Evolutionary conservation across 2,113 vertebrate genomes (phyloP), one percentile per base, ranked within the genome.

Genomic region (Salminus brasiliensis): DNA sequence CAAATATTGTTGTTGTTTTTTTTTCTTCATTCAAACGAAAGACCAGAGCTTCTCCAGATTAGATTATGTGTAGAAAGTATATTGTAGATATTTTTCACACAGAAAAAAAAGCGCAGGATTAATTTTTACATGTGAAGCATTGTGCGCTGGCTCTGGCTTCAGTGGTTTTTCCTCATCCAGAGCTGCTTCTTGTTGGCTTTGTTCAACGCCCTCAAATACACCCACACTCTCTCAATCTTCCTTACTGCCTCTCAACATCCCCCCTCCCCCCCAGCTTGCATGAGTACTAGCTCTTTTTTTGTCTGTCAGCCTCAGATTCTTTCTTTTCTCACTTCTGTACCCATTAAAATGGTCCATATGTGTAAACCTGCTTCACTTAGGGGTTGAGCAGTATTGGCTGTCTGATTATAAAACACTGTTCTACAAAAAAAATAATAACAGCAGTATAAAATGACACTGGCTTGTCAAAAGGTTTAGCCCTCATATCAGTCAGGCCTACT

Each of bases 161-260:
- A 32, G n/a, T 30, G 65, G 23, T 52, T n/a, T 23, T 81, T 55
- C 36, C 47, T 23, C 52, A 55, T 23, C 52, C 52, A 55, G 47
- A 72, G 49, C 30, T 52, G 49, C 29, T 72, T 72, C 34, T 72
- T 72, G 29, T 53, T 72, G 30, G 67, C n/a, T 82, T 70, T 80
- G 45, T 84, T 78, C 43, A 43, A 52, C 72, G 49, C 77, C 52
- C 72, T 79, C 55, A 49, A 70, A 78, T 74, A 70, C 76, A 43
- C 67, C 62, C 74, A 71, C 81, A 18, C 81, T 70, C 68, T 39
- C 27, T 21, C n/a, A n/a, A 16, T 69, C 15, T 70, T 63, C 23
- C 53, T 67, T 69, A 75, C 68, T 73, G 47, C 36, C 69, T 71
- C 32, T 30, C 45, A 1, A 60, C 57, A 41, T 59, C 12, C 63